Base-by-base conservation (phyloP, 2,113 vertebrate genomes). In the Taurulus bubalis region DNA sequence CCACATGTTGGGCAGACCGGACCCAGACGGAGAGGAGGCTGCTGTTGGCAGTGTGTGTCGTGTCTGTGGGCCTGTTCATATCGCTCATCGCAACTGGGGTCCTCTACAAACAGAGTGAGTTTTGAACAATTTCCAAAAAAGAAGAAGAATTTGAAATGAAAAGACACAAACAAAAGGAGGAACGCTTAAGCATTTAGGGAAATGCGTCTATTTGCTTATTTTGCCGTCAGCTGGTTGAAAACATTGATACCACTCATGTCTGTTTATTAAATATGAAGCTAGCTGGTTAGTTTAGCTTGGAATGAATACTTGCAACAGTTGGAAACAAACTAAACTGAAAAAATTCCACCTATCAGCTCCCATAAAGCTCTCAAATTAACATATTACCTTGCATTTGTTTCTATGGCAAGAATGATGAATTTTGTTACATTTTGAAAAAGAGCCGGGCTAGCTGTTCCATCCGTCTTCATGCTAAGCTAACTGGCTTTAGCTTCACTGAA, bases 31-130 rank as follows among this genome's bases (percentile, higher is more conserved):
- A 99, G 95, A 96, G 93, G 89, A 93, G 86, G 79, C 95, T 98
- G 8, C 53, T 96, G 81, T 82, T 94, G 11, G 26, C 96, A 62
- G 90, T 95, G 82, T 94, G 80, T 0, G 11, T 95, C 6, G 87
- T 98, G 71, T 93, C 69, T 0, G 67, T 88, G 0, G 91, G 94
- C 45, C 83, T 98, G 45, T 82, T 95, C 8, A 88, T 96, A 0
- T 96, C 95, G 36, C 70, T 97, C 75, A 87, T 96, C 58, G 93
- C 94, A 0, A 90, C 97, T 26, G 84, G 95, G 24, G 66, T 97
- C 77, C 97, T 97, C 92, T 98, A 97, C 92, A 93, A 66, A 85
- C 91, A 93, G 80, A 90, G 98, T 99, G 94, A n/a, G n/a, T n/a
- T n/a, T n/a, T n/a, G n/a, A n/a, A n/a, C n/a, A n/a, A n/a, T n/a